Evolutionary conservation across 2,888 invertebrate genomes (phyloP), one percentile per base, ranked within the genome.

Genomic region (Rambutsinella grinnellia): DNA sequence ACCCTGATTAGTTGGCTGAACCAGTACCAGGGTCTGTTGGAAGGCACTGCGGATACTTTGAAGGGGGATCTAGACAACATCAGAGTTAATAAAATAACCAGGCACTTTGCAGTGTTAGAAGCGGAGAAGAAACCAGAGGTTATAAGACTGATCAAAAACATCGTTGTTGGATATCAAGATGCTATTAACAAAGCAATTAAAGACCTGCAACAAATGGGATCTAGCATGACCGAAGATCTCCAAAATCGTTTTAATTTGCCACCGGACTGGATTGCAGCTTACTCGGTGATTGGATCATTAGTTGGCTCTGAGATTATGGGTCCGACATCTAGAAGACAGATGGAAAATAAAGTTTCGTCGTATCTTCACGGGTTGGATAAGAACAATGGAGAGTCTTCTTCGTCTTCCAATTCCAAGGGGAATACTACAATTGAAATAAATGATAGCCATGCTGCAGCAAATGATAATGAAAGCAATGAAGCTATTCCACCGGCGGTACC

Each of bases 61-160:
- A 77, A 71, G 26, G 60, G 54, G 24, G 72, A 74, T 27, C 46
- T 74, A 1, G 28, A 44, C 19, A 58, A 36, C n/a, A 67, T 67
- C 15, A 23, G 19, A 8, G 60, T 0, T 8, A 17, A 51, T 8
- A 74, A 74, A 23, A 54, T 74, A 5, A 15, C 21, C 5, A 46
- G 17, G 15, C 60, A 74, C 17, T 2, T 2, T 26, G 24, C 6
- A 0, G 23, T 66, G 15, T 13, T 74, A n/a, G 19, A 60, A 17
- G 36, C 66, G 13, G 72, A 74, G 17, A n/a, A 24, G 5, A 61
- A 17, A 49, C 67, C 67, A 17, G 67, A 61, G 49, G 26, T 58
- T 0, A 28, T 51, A 19, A 57, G 62, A 44, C 27, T 69, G 0
- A 28, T 26, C 3, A 62, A 69, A 24, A 76, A 69, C 36, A 63